Percentiles rank a stretch among this genome's conserved stretches.
These are phyloP conservation scores for Cirrhinus mrigala DNA, from an alignment of 2,797 vertebrate genomes.

Conservation along the genomic window DNA sequence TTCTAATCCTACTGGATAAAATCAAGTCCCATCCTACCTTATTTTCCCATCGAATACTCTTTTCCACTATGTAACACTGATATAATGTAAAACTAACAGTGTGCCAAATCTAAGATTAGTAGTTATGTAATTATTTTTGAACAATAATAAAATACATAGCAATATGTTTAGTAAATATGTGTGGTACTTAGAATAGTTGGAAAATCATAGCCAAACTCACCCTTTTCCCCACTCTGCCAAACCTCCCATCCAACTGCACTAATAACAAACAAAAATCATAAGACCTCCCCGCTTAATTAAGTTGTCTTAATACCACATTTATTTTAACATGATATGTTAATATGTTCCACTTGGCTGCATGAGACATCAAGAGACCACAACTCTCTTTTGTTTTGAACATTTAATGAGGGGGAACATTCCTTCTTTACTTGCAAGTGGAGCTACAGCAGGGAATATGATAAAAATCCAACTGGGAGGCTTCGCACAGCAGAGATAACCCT, in stretches of 20 bases:
- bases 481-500: slow-evolving; percentile 57
- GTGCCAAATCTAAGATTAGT: background rate
- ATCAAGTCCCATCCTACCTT: no score
- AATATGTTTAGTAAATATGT: slow-evolving; percentile 2
- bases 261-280: slow-evolving; percentile 7
- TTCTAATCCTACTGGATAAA: background rate
- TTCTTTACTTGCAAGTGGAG: slow-evolving; percentile 44
- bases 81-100: background rate
- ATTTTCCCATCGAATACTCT: background rate
- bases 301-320: slow-evolving; percentile 49
- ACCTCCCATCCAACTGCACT: background rate
- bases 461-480: slow-evolving; percentile 48
- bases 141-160: background rate
- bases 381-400: slow-evolving; percentile 60
- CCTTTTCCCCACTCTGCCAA: background rate
- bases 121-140: background rate
- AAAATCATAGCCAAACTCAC: background rate
- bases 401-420: slow-evolving; percentile 58
- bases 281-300: slow-evolving; percentile 35
- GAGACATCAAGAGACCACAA: slow-evolving; percentile 57
- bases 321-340: slow-evolving; percentile 58
- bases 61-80: background rate
- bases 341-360: slow-evolving; percentile 58
- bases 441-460: slow-evolving; percentile 53
- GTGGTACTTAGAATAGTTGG: background rate